Percentiles rank a stretch among this genome's conserved stretches.
Conservation (phyloP, 2,888 invertebrate genomes). For the Acanthosepion esculentum region DNA sequence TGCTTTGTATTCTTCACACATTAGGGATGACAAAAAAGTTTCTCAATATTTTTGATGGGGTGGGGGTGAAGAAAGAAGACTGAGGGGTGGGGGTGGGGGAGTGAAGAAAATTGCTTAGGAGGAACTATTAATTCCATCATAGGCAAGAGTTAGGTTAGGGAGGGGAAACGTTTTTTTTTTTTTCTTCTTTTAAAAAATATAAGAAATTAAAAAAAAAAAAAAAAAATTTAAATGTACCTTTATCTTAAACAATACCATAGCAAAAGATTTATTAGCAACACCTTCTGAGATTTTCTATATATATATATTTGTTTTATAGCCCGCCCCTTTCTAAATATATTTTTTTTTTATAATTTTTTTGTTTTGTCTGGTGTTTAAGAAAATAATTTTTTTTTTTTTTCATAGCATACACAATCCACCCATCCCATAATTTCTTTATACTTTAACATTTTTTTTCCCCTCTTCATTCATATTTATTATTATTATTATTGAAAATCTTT, state of each 20-base stretch:
- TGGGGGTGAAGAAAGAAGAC: neutral
- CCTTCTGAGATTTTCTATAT: neutral
- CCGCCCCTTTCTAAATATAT: neutral
- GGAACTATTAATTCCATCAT: neutral
- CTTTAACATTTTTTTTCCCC: neutral
- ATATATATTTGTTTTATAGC: neutral
- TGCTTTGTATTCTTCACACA: neutral
- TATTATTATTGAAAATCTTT: neutral
- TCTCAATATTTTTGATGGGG: neutral
- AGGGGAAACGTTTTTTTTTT: neutral
- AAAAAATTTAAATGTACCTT: neutral
- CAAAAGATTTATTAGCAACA: neutral
- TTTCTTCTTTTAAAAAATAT: neutral
- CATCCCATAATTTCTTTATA: neutral
- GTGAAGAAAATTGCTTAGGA: neutral
- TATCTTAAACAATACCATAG: neutral
- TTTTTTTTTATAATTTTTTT: neutral
- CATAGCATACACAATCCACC: conserved; percentile 8
- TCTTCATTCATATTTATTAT: neutral
- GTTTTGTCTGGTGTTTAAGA: neutral
- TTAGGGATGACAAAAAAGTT: conserved; percentile 14
- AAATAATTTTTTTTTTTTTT: neutral
- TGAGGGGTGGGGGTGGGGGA: no score
- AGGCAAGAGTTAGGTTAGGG: neutral
- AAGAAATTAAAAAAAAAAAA: neutral